A percentile compares a stretch with the other conserved stretches of the same genome.
phyloP scores from a whole-genome alignment of 1,140 invertebrate species.

The Drosophila tani region DNA sequence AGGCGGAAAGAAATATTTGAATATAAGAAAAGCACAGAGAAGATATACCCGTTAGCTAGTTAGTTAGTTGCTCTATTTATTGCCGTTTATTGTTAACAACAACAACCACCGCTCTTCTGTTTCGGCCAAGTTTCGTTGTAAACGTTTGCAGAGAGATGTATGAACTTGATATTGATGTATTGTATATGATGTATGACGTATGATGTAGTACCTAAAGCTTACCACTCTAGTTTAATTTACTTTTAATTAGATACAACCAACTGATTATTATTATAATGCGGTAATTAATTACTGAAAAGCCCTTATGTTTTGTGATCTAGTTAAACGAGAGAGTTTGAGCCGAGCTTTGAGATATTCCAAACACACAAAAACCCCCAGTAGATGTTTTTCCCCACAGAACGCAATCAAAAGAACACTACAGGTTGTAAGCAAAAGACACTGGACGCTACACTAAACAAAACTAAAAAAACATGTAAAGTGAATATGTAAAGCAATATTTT shows the following conservation, averaged over 20 bases:
- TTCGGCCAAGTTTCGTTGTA: conserved; percentile 47
- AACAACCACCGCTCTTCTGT: conserved; percentile 27
- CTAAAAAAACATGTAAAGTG: conserved; percentile 24
- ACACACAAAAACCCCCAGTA: conserved; percentile 1
- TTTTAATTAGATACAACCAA: conserved; percentile 57
- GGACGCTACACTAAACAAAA: conserved; percentile 15
- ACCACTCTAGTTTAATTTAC: conserved; percentile 49
- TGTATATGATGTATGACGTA: conserved; percentile 36
- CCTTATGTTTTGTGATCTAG: conserved; percentile 35
- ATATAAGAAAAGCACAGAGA: conserved; percentile 20
- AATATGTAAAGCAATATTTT: conserved; percentile 63
- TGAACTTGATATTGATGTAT: conserved; percentile 58
- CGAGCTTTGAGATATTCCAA: conserved; percentile 24
- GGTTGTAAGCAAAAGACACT: conserved; percentile 35
- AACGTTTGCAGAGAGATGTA: conserved; percentile 32
- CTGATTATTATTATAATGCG: conserved; percentile 30
- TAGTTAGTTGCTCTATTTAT: conserved; percentile 65
- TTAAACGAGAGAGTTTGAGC: conserved; percentile 34
- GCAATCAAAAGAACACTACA: conserved; percentile 45
- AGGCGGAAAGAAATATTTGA: conserved; percentile 62
- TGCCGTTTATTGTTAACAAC: conserved; percentile 52
- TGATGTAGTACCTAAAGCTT: conserved; percentile 45
- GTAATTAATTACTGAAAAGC: conserved; percentile 31
- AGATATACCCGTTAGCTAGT: conserved; percentile 46
- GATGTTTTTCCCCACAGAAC: conserved; percentile 14